These are phyloP conservation scores for Trachelus tabidus DNA, from an alignment of 2,888 invertebrate species.

Conservation along the genomic window DNA sequence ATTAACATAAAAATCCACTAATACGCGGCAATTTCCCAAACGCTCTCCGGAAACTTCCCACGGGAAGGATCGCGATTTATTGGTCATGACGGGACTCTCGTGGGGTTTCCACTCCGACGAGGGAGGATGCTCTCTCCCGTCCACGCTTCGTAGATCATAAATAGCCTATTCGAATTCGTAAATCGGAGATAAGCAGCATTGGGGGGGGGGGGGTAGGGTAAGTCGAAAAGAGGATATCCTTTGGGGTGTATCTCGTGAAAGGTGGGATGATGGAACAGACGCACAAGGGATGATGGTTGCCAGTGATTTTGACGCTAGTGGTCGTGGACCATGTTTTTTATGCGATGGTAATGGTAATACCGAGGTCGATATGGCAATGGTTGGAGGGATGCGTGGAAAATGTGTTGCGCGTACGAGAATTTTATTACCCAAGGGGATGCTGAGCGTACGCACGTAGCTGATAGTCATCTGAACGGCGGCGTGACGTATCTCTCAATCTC, in stretches of 20 bases:
- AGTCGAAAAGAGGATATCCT: background rate
- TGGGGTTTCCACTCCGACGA: constrained; percentile 3
- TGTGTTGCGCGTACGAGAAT: constrained; percentile 33
- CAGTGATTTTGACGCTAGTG: background rate
- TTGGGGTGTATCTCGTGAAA: background rate
- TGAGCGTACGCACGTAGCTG: constrained; percentile 17
- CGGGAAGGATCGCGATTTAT: constrained; percentile 51
- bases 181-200: constrained; percentile 49
- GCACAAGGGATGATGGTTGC: background rate
- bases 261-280: background rate
- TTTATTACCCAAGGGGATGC: constrained; percentile 42
- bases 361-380: background rate
- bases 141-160: constrained; percentile 39
- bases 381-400: constrained; percentile 19
- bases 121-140: background rate
- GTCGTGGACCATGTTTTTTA: background rate
- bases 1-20: constrained; percentile 57
- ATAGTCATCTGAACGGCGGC: constrained; percentile 2
- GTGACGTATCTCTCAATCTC: background rate
- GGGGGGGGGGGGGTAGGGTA: background rate
- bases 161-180: constrained; percentile 54
- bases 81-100: constrained; percentile 30
- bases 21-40: constrained; percentile 40
- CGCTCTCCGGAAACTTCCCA: constrained; percentile 41
- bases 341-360: background rate